phyloP scores from a whole-genome alignment of 2,888 invertebrate species.

The Ectemnius continuus region DNA sequence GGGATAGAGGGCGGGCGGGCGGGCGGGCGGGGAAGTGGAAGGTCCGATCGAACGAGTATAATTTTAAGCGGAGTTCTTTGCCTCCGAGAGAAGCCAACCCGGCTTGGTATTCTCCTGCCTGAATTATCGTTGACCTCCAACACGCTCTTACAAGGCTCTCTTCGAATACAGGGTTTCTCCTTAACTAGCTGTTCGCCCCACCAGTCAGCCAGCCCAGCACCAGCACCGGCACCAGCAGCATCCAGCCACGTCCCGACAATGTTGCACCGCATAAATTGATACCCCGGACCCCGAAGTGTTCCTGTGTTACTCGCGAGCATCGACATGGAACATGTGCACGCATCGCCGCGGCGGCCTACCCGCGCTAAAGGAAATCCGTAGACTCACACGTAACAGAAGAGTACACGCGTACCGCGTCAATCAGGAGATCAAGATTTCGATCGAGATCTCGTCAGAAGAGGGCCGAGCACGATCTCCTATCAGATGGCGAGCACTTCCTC shows the following conservation, averaged over 20 bases:
- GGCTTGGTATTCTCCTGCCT: slow-evolving; percentile 67
- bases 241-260: slow-evolving; percentile 65
- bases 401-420: too few species aligned
- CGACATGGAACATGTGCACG: slow-evolving; percentile 57
- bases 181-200: slow-evolving; percentile 41
- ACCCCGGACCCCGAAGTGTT: slow-evolving; percentile 64
- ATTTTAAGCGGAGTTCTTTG: slow-evolving; percentile 65
- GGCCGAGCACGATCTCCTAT: too few species aligned
- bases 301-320: slow-evolving; percentile 68
- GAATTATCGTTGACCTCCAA: slow-evolving; percentile 75
- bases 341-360: not conserved
- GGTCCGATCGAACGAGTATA: slow-evolving; percentile 67
- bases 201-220: slow-evolving; percentile 11
- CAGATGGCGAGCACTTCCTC: too few species aligned
- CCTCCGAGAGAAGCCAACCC: slow-evolving; percentile 64
- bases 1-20: slow-evolving; percentile 23
- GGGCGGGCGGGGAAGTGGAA: slow-evolving; percentile 16
- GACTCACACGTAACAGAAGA: too few species aligned
- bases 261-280: slow-evolving; percentile 75
- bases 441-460: too few species aligned
- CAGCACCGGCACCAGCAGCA: slow-evolving; percentile 42
- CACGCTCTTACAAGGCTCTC: slow-evolving; percentile 70
- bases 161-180: slow-evolving; percentile 56
- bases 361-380: too few species aligned
- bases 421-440: too few species aligned